Conservation (phyloP, 2,888 invertebrate species). For the Macrophya annulata region DNA sequence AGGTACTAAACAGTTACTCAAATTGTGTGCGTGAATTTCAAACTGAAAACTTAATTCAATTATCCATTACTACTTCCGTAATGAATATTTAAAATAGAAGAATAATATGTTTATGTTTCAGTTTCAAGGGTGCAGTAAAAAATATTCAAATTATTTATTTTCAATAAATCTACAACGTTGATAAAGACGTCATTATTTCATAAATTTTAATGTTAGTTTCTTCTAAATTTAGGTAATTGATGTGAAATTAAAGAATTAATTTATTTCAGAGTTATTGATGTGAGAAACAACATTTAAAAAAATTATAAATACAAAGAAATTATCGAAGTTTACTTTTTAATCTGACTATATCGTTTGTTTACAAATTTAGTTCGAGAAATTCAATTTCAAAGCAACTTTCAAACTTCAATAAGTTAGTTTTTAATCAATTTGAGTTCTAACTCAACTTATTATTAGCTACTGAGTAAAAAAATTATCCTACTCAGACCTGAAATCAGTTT, state of each 20-base stretch:
- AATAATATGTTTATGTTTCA: background rate
- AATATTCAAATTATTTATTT: too few relatives aligned
- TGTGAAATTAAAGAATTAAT: background rate
- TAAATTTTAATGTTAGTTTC: too few relatives aligned
- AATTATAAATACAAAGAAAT: background rate
- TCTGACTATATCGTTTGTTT: background rate
- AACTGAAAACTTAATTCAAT: too few relatives aligned
- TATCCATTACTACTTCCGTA: background rate
- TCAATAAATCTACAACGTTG: too few relatives aligned
- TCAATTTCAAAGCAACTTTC: background rate
- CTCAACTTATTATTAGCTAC: too few relatives aligned
- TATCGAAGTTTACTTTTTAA: background rate
- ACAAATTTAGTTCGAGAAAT: background rate
- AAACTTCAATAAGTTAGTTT: background rate
- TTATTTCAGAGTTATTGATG: background rate
- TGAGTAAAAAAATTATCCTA: too few relatives aligned
- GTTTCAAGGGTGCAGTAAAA: too few relatives aligned
- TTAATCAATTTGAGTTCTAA: too few relatives aligned
- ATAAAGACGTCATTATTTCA: too few relatives aligned
- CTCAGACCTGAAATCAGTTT: too few relatives aligned
- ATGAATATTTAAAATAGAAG: background rate
- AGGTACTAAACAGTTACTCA: background rate
- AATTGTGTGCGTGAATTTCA: background rate
- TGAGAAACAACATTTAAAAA: too few relatives aligned
- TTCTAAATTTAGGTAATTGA: background rate